Conservation (phyloP, 2,888 invertebrate genomes). For the Diplazon laetatorius region DNA sequence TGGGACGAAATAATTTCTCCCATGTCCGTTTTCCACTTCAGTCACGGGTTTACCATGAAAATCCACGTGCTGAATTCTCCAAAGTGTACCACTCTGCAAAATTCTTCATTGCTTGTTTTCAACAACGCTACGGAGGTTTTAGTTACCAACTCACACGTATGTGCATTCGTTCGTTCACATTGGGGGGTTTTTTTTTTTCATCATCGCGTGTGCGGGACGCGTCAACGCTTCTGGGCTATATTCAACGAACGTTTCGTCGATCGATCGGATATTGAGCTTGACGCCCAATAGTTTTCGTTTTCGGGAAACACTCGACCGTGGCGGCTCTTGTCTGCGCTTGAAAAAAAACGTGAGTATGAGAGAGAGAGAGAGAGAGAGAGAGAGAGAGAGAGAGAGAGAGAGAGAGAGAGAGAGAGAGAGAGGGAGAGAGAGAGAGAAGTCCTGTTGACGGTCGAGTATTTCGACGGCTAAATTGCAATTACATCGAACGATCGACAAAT, state of each 20-base stretch:
- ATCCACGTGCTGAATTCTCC: not conserved
- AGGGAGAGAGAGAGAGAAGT: not conserved
- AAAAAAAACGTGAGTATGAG: no score
- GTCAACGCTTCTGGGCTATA: not conserved
- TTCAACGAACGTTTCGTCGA: slow-evolving; percentile 8
- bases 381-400: no score
- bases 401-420: no score
- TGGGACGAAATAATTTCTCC: no score
- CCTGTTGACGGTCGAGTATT: not conserved
- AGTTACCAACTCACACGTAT: not conserved
- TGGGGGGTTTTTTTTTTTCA: slow-evolving; percentile 48
- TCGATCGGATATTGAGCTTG: slow-evolving; percentile 28
- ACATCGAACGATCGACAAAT: slow-evolving; percentile 37
- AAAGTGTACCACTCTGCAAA: slow-evolving; percentile 1
- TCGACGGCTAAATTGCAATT: slow-evolving; percentile 43
- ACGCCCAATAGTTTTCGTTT: slow-evolving; percentile 20
- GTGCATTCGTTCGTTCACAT: slow-evolving; percentile 22
- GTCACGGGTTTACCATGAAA: no score
- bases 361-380: no score
- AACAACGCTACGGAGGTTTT: not conserved
- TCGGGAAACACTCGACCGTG: slow-evolving; percentile 24
- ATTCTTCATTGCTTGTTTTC: slow-evolving; percentile 31
- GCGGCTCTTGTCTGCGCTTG: slow-evolving; percentile 22
- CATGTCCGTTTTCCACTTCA: no score
- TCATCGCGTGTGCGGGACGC: slow-evolving; percentile 9